phyloP scores from a whole-genome alignment of 2,113 vertebrate species.

The Corythoichthys haematopterus region DNA sequence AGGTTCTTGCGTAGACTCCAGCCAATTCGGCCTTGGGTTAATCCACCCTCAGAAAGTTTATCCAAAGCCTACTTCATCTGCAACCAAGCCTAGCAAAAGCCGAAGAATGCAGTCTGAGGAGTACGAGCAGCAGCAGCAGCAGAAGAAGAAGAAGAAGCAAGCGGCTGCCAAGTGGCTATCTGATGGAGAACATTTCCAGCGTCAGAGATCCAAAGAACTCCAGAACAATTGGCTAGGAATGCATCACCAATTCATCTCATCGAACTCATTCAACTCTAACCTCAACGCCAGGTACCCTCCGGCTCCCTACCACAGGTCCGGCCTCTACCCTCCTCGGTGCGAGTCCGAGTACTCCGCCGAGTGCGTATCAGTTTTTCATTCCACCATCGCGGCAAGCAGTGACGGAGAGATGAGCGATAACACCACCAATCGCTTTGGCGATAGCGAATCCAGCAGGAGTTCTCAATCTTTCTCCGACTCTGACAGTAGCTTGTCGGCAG shows the following conservation, averaged over 20 bases:
- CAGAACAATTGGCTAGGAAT: conserved; percentile 52
- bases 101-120: conserved; percentile 47
- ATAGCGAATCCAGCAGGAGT: conserved; percentile 82
- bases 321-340: conserved; percentile 60
- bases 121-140: conserved; percentile 32
- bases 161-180: conserved; percentile 74
- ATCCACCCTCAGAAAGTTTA: conserved; percentile 36
- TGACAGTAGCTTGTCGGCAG: conserved; percentile 65
- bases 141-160: conserved; percentile 66
- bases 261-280: conserved; percentile 57
- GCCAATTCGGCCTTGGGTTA: conserved; percentile 67
- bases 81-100: conserved; percentile 41
- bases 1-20: conserved; percentile 78
- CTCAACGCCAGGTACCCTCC: conserved; percentile 66
- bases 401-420: conserved; percentile 84
- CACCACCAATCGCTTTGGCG: conserved; percentile 83
- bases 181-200: conserved; percentile 64
- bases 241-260: conserved; percentile 41
- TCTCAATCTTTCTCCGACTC: conserved; percentile 65
- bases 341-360: conserved; percentile 82
- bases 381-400: conserved; percentile 81
- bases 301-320: conserved; percentile 38
- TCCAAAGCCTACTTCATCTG: conserved; percentile 43
- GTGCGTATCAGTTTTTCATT: conserved; percentile 78
- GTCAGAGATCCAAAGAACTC: conserved; percentile 47